Evolutionary conservation across 2,888 invertebrate species (phyloP).

Genomic region (Drosophila quinaria): DNA sequence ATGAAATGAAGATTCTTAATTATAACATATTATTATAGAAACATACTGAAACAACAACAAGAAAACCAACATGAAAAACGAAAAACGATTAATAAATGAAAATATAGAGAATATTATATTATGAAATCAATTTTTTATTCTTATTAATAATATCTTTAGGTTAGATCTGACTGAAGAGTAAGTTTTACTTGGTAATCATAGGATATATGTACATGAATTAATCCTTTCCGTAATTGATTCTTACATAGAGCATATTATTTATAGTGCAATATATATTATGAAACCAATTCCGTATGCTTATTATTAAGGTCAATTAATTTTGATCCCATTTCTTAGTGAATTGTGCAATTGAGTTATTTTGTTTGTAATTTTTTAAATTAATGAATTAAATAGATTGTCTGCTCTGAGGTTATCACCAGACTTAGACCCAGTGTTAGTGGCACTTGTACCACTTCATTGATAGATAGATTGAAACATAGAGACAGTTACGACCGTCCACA

Average conservation of each 20-base stretch:
- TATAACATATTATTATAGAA: slow-evolving; percentile 83
- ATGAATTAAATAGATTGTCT: slow-evolving; percentile 22
- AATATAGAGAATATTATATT: slow-evolving; percentile 84
- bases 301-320: neutral
- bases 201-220: neutral
- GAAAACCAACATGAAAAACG: slow-evolving; percentile 42
- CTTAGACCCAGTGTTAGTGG: slow-evolving; percentile 15
- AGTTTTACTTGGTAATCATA: neutral
- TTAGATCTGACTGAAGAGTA: neutral
- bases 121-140: slow-evolving; percentile 48
- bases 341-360: slow-evolving; percentile 20
- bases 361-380: slow-evolving; percentile 12
- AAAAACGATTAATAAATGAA: slow-evolving; percentile 77
- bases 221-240: neutral
- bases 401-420: slow-evolving; percentile 43
- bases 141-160: neutral
- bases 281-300: neutral
- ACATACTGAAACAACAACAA: slow-evolving; percentile 76
- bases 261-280: neutral
- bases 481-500: slow-evolving; percentile 1
- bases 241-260: neutral
- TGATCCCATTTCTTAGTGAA: slow-evolving; percentile 4
- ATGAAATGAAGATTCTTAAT: slow-evolving; percentile 84
- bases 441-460: slow-evolving; percentile 31
- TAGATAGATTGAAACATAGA: slow-evolving; percentile 41